Evolutionary conservation across 2,113 vertebrate species (phyloP).

Genomic region (Falco punctatus): DNA sequence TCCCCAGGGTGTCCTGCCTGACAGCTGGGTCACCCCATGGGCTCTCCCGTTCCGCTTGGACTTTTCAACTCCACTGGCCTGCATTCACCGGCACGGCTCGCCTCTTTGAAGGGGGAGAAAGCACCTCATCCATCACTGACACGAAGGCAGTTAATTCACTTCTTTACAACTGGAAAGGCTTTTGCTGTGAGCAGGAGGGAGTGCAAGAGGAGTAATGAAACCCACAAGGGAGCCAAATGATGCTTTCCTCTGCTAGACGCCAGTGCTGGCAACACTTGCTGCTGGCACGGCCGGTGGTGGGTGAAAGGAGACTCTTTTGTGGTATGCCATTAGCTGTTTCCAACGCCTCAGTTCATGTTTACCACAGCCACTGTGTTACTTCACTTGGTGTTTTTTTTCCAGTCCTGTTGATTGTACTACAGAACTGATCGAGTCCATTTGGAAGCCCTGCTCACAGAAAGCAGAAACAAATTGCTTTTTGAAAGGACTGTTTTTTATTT

Average conservation of each 20-base stretch:
- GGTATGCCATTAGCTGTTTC: constrained; percentile 14
- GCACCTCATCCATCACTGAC: constrained; percentile 85
- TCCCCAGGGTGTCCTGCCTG: constrained; percentile 70
- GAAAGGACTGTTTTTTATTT: neutral
- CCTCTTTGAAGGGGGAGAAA: constrained; percentile 79
- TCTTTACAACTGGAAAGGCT: constrained; percentile 68
- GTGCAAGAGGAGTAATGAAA: constrained; percentile 46
- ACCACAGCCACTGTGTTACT: constrained; percentile 31
- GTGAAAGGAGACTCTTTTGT: constrained; percentile 45
- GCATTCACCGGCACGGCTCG: constrained; percentile 39
- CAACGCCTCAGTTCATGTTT: constrained; percentile 39
- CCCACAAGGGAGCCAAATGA: constrained; percentile 56
- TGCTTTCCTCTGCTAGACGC: constrained; percentile 19
- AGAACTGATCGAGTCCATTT: neutral
- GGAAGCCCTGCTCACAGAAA: constrained; percentile 20
- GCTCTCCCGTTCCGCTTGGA: constrained; percentile 68
- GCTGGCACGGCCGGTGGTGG: neutral
- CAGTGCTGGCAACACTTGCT: neutral
- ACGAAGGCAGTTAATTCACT: constrained; percentile 67
- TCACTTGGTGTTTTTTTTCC: constrained; percentile 29
- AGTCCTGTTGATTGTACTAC: neutral
- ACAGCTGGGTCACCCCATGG: constrained; percentile 78
- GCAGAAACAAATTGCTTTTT: constrained; percentile 30
- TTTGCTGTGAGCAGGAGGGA: constrained; percentile 47
- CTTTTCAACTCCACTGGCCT: constrained; percentile 68